Evolutionary conservation across 2,888 invertebrate species (phyloP).

Genomic region (Coenonympha glycerion): DNA sequence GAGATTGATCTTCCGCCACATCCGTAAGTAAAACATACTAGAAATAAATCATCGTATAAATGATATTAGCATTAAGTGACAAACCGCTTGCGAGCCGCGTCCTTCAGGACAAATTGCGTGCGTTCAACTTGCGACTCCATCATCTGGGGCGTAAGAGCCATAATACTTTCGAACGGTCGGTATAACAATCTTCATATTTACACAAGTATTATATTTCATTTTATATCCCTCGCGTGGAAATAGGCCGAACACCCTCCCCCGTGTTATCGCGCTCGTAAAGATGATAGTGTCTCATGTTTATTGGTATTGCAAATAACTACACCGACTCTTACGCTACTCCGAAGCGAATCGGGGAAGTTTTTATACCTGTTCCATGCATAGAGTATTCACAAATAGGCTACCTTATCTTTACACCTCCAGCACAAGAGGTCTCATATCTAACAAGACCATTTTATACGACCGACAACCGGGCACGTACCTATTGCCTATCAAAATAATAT

Average conservation of each 20-base stretch:
- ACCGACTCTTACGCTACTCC: slow-evolving; percentile 9
- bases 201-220: slow-evolving; percentile 9
- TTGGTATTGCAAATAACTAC: slow-evolving; percentile 26
- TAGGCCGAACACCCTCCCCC: slow-evolving; percentile 12
- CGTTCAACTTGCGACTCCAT: neutral
- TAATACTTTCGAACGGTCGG: neutral
- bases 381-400: neutral
- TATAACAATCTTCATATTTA: slow-evolving; percentile 1
- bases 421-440: too few relatives aligned
- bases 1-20: too few relatives aligned
- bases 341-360: neutral
- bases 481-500: too few relatives aligned
- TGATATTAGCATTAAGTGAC: neutral
- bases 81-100: neutral
- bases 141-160: neutral
- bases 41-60: neutral
- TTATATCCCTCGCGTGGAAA: slow-evolving; percentile 16
- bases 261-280: slow-evolving; percentile 27
- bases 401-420: too few relatives aligned
- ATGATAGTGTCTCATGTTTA: slow-evolving; percentile 26
- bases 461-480: too few relatives aligned
- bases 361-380: neutral
- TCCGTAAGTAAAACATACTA: neutral
- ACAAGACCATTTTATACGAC: too few relatives aligned
- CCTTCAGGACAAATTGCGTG: slow-evolving; percentile 2